Percentiles rank a stretch among this genome's conserved stretches.
phyloP scores from a whole-genome alignment of 2,113 vertebrate species.

The Podarcis cretensis region DNA sequence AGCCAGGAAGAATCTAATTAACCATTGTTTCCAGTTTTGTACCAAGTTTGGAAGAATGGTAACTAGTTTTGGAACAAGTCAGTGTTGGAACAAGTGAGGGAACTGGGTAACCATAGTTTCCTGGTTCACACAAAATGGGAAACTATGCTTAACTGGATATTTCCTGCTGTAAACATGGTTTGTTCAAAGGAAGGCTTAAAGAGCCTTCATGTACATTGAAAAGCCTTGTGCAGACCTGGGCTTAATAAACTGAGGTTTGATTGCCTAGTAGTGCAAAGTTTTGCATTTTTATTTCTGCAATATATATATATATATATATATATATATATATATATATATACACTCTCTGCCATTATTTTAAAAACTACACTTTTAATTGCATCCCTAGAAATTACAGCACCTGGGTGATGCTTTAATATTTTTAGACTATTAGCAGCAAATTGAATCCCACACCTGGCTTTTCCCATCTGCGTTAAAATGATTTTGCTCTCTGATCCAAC shows the following conservation, averaged over 20 bases:
- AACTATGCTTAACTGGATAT: background rate
- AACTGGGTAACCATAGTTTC: too few species aligned
- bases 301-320: too few species aligned
- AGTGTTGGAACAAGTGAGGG: background rate
- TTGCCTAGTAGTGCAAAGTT: too few species aligned
- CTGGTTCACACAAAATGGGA: too few species aligned
- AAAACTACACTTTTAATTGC: background rate
- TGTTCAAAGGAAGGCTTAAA: too few species aligned
- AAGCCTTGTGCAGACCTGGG: too few species aligned
- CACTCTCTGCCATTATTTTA: background rate
- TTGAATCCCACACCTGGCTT: accelerated
- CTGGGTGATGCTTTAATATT: background rate
- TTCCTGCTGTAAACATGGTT: background rate
- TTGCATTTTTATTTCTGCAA: too few species aligned
- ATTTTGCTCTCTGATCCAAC: background rate
- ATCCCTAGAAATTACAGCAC: accelerated
- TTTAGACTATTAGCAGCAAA: background rate
- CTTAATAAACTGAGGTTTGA: too few species aligned
- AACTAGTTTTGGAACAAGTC: too few species aligned
- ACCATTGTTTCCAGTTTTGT: too few species aligned
- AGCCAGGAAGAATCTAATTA: too few species aligned
- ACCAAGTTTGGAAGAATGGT: too few species aligned
- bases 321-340: background rate
- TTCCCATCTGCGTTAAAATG: background rate
- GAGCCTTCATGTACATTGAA: background rate